These are phyloP conservation scores for Acromyrmex heyeri DNA, from an alignment of 1,140 invertebrate species.

Conservation along the genomic window DNA sequence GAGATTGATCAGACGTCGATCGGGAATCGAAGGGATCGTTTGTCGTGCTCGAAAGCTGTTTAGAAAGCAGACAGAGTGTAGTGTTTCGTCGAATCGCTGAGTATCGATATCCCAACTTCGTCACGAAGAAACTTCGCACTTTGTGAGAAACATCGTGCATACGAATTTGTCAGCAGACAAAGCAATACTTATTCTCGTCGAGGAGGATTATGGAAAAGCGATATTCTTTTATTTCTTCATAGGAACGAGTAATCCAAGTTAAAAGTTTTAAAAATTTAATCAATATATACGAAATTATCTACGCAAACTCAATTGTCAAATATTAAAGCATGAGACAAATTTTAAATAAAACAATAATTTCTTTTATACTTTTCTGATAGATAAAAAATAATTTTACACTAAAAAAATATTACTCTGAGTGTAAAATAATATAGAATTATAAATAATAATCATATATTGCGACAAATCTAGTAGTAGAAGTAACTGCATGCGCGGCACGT, in stretches of 20 bases:
- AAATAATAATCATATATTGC: too few species aligned
- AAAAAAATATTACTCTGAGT: too few species aligned
- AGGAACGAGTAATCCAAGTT: background rate
- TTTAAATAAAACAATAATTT: background rate
- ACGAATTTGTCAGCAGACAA: background rate
- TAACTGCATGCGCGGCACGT: too few species aligned
- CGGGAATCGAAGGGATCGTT: conserved; percentile 35
- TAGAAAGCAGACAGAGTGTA: conserved; percentile 68
- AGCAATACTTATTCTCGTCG: background rate
- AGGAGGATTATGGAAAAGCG: background rate
- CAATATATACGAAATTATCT: background rate
- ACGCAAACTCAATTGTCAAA: background rate
- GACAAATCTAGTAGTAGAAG: too few species aligned
- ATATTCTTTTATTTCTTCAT: background rate
- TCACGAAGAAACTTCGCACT: conserved; percentile 36
- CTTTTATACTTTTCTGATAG: background rate
- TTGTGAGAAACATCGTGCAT: conserved; percentile 41
- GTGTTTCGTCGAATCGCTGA: conserved; percentile 58
- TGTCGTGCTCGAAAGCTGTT: conserved; percentile 59
- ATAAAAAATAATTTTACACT: too few species aligned
- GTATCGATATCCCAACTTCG: conserved; percentile 69
- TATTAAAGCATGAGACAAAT: background rate
- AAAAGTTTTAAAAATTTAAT: background rate
- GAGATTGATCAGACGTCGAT: conserved; percentile 66
- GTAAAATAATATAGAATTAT: too few species aligned